Percentiles rank a stretch among this genome's conserved stretches.
Evolutionary conservation across 64 coral and sea anemone species (phyloP).

Genomic region (Orbicella faveolata): DNA sequence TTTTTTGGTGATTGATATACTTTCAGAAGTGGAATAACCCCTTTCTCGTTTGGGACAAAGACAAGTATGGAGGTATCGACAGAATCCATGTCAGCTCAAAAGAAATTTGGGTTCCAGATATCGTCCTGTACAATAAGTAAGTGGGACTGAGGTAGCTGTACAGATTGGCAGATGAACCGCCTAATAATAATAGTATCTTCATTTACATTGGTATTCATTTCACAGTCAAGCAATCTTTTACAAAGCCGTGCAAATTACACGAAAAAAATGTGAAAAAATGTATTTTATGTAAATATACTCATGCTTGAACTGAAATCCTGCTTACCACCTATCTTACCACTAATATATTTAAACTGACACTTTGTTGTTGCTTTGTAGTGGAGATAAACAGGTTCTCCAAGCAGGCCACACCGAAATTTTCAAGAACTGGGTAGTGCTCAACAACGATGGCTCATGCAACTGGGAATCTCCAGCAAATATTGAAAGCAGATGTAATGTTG

Average conservation of each 20-base stretch:
- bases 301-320: too few relatives aligned
- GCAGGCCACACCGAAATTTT: slow-evolving; percentile 67
- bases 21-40: slow-evolving; percentile 63
- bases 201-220: too few relatives aligned
- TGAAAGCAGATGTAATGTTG: slow-evolving; percentile 56
- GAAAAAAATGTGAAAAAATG: too few relatives aligned
- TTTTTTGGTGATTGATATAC: neutral
- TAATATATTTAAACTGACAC: neutral
- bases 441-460: slow-evolving; percentile 42
- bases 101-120: slow-evolving; percentile 75
- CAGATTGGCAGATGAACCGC: too few relatives aligned
- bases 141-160: neutral
- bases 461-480: slow-evolving; percentile 65
- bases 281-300: too few relatives aligned
- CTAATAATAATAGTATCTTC: too few relatives aligned
- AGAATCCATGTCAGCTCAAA: slow-evolving; percentile 49
- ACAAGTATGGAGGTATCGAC: slow-evolving; percentile 39
- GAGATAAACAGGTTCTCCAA: slow-evolving; percentile 36
- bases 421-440: slow-evolving; percentile 55
- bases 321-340: too few relatives aligned
- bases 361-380: slow-evolving; percentile 13
- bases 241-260: too few relatives aligned
- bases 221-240: too few relatives aligned
- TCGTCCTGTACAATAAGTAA: slow-evolving; percentile 67
- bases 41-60: slow-evolving; percentile 50